These are phyloP conservation scores for Dipodomys ordii DNA, from an alignment of 2,113 vertebrate genomes.

Conservation along the genomic window DNA sequence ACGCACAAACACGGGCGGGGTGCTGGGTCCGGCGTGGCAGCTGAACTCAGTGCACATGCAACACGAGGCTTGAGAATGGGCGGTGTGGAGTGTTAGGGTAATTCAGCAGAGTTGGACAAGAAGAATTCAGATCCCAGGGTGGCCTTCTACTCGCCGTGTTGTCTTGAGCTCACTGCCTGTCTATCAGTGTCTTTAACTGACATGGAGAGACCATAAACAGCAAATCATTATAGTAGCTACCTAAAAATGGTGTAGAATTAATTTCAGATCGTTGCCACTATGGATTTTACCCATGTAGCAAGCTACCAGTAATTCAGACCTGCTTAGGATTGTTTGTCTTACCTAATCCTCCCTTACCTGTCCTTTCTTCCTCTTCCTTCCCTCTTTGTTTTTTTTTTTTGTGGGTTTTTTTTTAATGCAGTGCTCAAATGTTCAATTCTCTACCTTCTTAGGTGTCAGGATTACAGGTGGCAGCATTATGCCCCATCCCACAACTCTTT, in stretches of 20 bases:
- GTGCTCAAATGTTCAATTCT: too few relatives aligned
- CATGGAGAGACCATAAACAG: background rate
- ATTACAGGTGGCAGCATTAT: too few relatives aligned
- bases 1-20: background rate
- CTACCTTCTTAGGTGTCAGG: too few relatives aligned
- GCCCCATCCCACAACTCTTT: background rate
- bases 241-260: background rate
- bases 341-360: too few relatives aligned
- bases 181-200: background rate
- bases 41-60: rapidly evolving
- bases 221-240: background rate
- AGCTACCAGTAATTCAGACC: background rate
- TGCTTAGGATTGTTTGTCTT: too few relatives aligned
- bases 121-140: background rate
- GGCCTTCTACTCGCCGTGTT: background rate
- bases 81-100: rapidly evolving
- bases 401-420: too few relatives aligned
- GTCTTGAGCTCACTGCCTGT: background rate
- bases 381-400: too few relatives aligned
- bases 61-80: too few relatives aligned
- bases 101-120: rapidly evolving
- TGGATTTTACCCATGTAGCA: background rate
- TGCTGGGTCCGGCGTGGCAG: background rate
- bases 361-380: too few relatives aligned
- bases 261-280: background rate